Base-by-base conservation (phyloP, 1,140 invertebrate species). In the Solenopsis invicta region DNA sequence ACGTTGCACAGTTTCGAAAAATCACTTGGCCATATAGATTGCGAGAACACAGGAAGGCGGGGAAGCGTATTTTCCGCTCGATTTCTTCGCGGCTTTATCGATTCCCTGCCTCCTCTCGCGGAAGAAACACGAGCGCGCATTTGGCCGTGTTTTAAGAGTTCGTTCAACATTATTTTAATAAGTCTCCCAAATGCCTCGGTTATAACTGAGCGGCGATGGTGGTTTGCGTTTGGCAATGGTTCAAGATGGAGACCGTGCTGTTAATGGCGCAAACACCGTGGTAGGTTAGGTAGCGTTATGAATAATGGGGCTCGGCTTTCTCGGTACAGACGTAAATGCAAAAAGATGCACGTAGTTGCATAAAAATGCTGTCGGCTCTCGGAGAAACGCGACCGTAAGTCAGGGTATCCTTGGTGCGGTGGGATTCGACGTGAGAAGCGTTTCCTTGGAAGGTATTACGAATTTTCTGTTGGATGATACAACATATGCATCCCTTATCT, bases 211-310 rank as follows among this genome's bases (percentile, higher is more conserved):
- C 29, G 24, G 29, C 84, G 87, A 54, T 37, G 21, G 77, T 72
- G 72, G 81, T 88, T 90, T 82, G 62, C 89, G 80, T 80, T 88
- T 90, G 89, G 87, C 89, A 88, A 54, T 50, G 59, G 34, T 90
- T 88, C 89, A 90, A 90, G 45, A 54, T 45, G 41, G 48, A 52
- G 52, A 77, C 64, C 59, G 71, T 77, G 86, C 81, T 67, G 67
- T 90, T 90, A 90, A 80, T 77, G 75, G 61, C 45, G 45, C 84
- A 71, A 89, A 67, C 34, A 54, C 56, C 29, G 45, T 16, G 48
- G 29, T n/a, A n/a, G n/a, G n/a, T n/a, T n/a, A n/a, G n/a, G n/a
- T 29, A 74, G 34, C 18, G 21, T 52, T 84, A 77, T 84, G 80
- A 84, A 84, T 84, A 84, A 84, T 84, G 69, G 69, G 80, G 54